phyloP scores from a whole-genome alignment of 2,888 invertebrate species.

The Xanthia togata region DNA sequence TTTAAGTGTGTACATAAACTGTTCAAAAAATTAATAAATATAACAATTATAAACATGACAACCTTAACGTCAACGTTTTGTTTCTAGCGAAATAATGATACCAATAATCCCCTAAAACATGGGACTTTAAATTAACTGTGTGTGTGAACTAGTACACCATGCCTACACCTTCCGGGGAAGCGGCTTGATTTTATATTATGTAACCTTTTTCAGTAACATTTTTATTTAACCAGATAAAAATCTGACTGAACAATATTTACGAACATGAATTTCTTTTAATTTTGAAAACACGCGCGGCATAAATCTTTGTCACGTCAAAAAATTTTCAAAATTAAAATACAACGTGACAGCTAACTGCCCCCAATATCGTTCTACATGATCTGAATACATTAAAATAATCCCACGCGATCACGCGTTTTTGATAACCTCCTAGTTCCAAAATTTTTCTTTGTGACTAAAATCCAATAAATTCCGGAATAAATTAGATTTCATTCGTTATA shows the following conservation, averaged over 20 bases:
- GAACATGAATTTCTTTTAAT: background rate
- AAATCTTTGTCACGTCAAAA: slow-evolving; percentile 9
- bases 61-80: background rate
- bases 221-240: background rate
- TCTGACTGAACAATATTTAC: background rate
- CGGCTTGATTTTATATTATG: background rate
- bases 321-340: background rate
- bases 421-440: slow-evolving; percentile 7
- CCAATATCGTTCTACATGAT: slow-evolving; percentile 8
- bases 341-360: slow-evolving; percentile 15
- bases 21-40: no score
- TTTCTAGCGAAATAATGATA: background rate
- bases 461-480: slow-evolving; percentile 15
- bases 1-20: no score
- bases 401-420: slow-evolving; percentile 15
- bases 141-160: background rate
- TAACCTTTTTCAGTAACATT: background rate
- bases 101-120: background rate
- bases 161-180: background rate
- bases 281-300: background rate
- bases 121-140: background rate
- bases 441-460: slow-evolving; percentile 22
- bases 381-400: slow-evolving; percentile 28
- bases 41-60: no score
- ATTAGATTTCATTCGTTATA: slow-evolving; percentile 8